Evolutionary conservation across 35 echinoderm and acorn worm species (phyloP), one percentile per base, ranked within the genome.

Genomic region (Heliocidaris erythrogramma): DNA sequence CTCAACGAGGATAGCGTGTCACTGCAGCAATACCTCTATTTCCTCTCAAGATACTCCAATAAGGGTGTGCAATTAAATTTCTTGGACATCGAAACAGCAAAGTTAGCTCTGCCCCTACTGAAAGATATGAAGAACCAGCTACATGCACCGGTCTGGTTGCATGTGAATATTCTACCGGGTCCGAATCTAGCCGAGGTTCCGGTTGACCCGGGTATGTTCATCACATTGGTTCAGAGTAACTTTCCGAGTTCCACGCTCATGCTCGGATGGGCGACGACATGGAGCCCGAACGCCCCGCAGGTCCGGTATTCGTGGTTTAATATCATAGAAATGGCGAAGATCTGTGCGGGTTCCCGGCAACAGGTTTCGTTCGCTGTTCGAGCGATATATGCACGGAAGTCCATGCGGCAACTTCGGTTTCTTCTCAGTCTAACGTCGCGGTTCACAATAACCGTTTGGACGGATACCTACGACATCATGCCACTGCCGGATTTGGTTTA

Each of bases 311-410:
- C 71, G 0, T 99, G 98, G 98, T 94, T 88, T 53, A 84, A 96
- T 27, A 96, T 99, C 5, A 96, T 99, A 49, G 90, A 94, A 35
- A 99, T 99, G 98, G 95, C 98, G 0, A 99, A 96, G 65, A 85
- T 94, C 24, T 97, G 96, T 85, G 95, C 96, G 5, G 35, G 30
- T 59, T 92, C 95, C 17, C 69, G 50, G 42, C 95, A 95, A 48
- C 98, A 84, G 13, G 91, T 96, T 31, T 88, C 96, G 29, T 97
- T 99, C 47, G 87, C 96, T 32, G 53, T 99, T n/a, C 95, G 98
- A 50, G 96, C 94, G 1, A 94, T 99, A 48, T 99, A 95, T 87
- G 96, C 94, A 14, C 59, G 78, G 4, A 94, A 94, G 50, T 99
- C 98, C 9, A 94, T 96, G 35, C 87, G 95, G 29, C 98, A 99